Evolutionary conservation across 1,140 invertebrate genomes (phyloP).

Genomic region (Rhopalosiphum padi): DNA sequence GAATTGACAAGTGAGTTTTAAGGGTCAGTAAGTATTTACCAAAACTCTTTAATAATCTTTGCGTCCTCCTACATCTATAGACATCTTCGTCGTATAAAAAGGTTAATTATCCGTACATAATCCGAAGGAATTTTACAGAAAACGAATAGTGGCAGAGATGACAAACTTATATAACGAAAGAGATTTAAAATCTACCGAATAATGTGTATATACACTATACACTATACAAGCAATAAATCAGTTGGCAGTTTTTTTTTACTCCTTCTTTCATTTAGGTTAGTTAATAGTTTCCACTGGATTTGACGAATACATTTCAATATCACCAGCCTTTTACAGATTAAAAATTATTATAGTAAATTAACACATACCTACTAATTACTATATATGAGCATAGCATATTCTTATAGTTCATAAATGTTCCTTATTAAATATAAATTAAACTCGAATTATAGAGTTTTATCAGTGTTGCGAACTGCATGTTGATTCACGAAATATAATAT

Average conservation of each 20-base stretch:
- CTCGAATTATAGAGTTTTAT: background rate
- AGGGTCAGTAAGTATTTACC: background rate
- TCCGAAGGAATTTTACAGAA: background rate
- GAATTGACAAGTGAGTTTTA: constrained; percentile 40
- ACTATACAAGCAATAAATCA: constrained; percentile 31
- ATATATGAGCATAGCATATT: background rate
- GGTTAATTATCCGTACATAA: constrained; percentile 50
- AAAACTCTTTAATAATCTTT: background rate
- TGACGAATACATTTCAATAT: constrained; percentile 20
- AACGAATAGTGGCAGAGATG: background rate
- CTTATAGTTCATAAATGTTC: background rate
- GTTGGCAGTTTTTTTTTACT: background rate
- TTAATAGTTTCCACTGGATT: background rate
- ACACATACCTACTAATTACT: too few species aligned
- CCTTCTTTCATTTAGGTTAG: background rate
- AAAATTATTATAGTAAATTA: background rate
- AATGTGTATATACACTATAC: background rate
- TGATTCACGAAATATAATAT: background rate
- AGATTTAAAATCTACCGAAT: background rate
- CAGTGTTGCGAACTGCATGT: background rate
- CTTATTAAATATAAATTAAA: background rate
- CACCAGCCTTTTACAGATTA: background rate
- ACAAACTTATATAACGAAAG: background rate
- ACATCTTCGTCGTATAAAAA: background rate
- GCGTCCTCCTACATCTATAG: background rate